These are phyloP conservation scores for Ondatra zibethicus DNA, from an alignment of 2,113 vertebrate genomes.

Conservation along the genomic window DNA sequence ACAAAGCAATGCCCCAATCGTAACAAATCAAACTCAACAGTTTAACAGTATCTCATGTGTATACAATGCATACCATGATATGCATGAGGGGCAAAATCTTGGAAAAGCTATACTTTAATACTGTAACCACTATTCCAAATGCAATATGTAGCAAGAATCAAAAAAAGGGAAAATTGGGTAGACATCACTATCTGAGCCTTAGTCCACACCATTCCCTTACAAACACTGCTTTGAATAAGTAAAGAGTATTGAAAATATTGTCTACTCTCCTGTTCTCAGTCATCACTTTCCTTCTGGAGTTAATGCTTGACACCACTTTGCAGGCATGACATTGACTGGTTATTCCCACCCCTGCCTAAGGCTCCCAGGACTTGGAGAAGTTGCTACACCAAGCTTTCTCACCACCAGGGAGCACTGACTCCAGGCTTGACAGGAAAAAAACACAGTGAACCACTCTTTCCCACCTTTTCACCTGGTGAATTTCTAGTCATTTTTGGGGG, in stretches of 20 bases:
- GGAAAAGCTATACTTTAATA: neutral
- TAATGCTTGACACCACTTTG: conserved; percentile 22
- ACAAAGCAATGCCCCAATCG: neutral
- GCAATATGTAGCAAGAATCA: conserved; percentile 20
- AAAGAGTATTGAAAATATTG: neutral
- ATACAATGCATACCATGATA: neutral
- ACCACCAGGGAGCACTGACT: neutral
- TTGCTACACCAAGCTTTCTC: neutral
- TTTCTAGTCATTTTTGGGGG: conserved; percentile 28
- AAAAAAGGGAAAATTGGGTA: neutral
- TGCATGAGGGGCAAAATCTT: no score
- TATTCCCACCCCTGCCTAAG: neutral
- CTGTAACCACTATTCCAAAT: neutral
- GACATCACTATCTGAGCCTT: neutral
- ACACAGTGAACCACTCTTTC: neutral
- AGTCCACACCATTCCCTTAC: conserved; percentile 10
- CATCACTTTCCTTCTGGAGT: neutral
- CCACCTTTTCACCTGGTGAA: conserved; percentile 29
- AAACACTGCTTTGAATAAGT: neutral
- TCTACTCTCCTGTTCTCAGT: neutral
- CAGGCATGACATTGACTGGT: neutral
- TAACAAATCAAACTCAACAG: conserved; percentile 17
- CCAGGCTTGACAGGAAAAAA: neutral
- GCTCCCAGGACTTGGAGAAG: neutral
- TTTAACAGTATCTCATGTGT: conserved; percentile 20